These are phyloP conservation scores for Spheniscus mendiculus DNA, from an alignment of 2,113 vertebrate species.

Conservation along the genomic window DNA sequence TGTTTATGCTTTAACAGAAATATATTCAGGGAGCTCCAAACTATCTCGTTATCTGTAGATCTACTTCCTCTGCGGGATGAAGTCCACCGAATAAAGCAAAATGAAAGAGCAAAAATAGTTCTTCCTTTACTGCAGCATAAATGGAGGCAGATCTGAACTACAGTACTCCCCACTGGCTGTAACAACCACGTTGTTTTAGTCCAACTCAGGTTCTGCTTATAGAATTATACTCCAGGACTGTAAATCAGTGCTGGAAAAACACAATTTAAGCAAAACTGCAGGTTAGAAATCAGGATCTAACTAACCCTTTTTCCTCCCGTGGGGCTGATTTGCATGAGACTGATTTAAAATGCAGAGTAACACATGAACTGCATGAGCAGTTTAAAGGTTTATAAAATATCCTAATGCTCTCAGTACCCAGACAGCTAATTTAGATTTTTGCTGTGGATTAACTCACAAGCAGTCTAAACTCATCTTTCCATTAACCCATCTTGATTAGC, in stretches of 20 bases:
- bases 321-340: constrained; percentile 50
- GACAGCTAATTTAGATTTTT: constrained; percentile 67
- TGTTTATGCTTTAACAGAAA: neutral
- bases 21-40: neutral
- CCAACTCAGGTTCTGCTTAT: neutral
- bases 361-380: constrained; percentile 31
- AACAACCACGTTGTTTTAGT: neutral
- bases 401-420: constrained; percentile 31
- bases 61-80: neutral
- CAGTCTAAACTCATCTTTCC: constrained; percentile 15
- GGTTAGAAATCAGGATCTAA: constrained; percentile 46
- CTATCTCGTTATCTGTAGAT: neutral
- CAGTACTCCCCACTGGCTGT: too few species aligned
- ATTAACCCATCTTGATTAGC: constrained; percentile 42
- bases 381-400: constrained; percentile 66
- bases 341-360: constrained; percentile 66
- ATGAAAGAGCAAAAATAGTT: neutral
- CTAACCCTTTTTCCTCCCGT: neutral
- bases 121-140: neutral
- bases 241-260: neutral
- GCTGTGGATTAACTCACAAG: constrained; percentile 52
- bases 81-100: neutral
- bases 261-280: constrained; percentile 6
- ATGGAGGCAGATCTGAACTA: accelerated
- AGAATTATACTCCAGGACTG: neutral